Evolutionary conservation across 2,888 invertebrate genomes (phyloP), one percentile per base, ranked within the genome.

Genomic region (Chorisops tibialis): DNA sequence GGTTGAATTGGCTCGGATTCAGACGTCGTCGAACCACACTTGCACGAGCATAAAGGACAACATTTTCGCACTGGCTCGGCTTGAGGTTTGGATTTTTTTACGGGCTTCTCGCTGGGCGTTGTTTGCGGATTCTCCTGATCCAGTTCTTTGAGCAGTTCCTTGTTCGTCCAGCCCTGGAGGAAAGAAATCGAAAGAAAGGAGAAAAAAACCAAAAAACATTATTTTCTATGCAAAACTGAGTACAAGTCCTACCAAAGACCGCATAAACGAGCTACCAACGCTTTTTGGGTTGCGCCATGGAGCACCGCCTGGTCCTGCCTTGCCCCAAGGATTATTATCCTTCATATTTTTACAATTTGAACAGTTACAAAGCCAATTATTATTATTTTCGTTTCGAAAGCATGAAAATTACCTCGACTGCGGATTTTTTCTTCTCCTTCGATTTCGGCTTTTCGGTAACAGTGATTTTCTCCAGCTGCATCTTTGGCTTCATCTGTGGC

Each of bases 231-330:
- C 16, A 7, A 35, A 35, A n/a, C 19, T 37, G 19, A 43, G 11
- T 24, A 24, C 11, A 30, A 60, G 67, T 74, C 76, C 73, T 83
- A 89, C 89, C 88, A 91, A 82, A 68, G 90, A 90, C 75, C 87
- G 85, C 70, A 87, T 84, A 81, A 91, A 90, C 77, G 87, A 84
- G 69, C 83, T 78, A 71, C 89, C 90, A 71, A 88, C 81, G 73
- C 85, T 80, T 70, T 85, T 83, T 64, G 87, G 88, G 77, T 86
- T 85, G 72, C 89, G 83, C 90, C 90, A 89, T 67, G 83, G 82
- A 59, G 81, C 80, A 66, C 89, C 89, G 59, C 89, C 89, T 49
- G 76, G 75, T n/a, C 74, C 75, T 0, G 74, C 68, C 62, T 74
- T 76, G 12, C 74, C 75, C 75, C 77, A 77, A 4, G 73, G 74